Evolutionary conservation across 2,113 vertebrate genomes (phyloP), one percentile per base, ranked within the genome.

Genomic region (Sylvilagus bachmani): DNA sequence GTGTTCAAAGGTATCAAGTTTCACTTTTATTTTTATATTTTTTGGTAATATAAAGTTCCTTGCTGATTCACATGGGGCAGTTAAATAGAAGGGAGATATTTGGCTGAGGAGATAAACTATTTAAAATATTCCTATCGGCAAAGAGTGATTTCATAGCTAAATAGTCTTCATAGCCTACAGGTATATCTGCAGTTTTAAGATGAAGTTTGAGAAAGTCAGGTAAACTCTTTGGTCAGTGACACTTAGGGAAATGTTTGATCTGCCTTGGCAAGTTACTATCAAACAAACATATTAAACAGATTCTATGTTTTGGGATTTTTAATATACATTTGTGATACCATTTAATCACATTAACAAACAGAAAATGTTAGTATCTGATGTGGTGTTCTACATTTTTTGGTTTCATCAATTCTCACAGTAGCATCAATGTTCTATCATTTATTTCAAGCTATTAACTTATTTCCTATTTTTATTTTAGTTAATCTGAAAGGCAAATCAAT

Each of bases 301-400:
- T 2, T 3, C 22, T 53, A 1, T 74, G 31, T 62, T 91, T 90
- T 3, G 6, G n/a, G 29, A 44, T 89, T 74, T 84, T 13, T 24
- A 6, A 3, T 58, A 61, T 33, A 67, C 61, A 33, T 8, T 69
- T 19, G 44, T 70, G 49, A 69, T 36, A 22, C 14, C 16, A 3
- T 38, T 75, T 66, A 66, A 29, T 17, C 33, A 9, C 16, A 71
- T 13, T 51, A 93, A 73, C 64, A 77, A 91, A 16, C 10, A 77
- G 36, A 33, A 61, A 85, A 49, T 19, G 12, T 36, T 74, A 61
- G 17, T 4, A 27, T 1, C 58, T 83, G 9, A n/a, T 25, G 1
- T 4, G 4, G 0, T 25, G 1, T 21, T 70, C 64, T 44, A 7
- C 17, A 0, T 1, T 3, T 31, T 3, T 16, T 25, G 36, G 36